phyloP scores from a whole-genome alignment of 92 coral and sea anemone species.

The Montipora capitata region DNA sequence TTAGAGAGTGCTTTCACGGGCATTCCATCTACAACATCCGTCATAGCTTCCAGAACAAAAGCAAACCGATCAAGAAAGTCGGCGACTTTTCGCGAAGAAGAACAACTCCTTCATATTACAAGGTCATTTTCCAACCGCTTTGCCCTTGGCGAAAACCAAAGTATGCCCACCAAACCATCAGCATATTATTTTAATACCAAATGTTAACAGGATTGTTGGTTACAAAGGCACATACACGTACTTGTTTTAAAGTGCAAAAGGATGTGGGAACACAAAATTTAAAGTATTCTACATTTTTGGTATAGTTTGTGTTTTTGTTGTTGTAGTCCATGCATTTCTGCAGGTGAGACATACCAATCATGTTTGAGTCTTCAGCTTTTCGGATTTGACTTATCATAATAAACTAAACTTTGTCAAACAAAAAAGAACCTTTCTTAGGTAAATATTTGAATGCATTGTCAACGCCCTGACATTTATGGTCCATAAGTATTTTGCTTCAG shows the following conservation, averaged over 20 bases:
- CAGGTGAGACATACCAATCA: slow-evolving; percentile 8
- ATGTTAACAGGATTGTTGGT: no score
- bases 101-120: no score
- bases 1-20: background rate
- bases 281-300: background rate
- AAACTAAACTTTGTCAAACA: background rate
- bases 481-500: background rate
- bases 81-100: background rate
- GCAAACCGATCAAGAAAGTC: background rate
- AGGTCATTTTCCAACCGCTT: no score
- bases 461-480: background rate
- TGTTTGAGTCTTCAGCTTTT: background rate
- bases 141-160: no score
- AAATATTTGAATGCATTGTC: background rate
- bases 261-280: background rate
- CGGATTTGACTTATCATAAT: slow-evolving; percentile 3
- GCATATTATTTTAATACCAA: no score
- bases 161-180: no score
- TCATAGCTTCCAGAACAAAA: background rate
- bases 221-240: background rate
- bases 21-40: background rate
- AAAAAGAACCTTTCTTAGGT: background rate
- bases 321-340: background rate
- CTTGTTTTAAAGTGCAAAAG: background rate
- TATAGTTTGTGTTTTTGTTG: background rate